Base-by-base conservation (phyloP, 2,888 invertebrate species). In the Platycheirus albimanus region DNA sequence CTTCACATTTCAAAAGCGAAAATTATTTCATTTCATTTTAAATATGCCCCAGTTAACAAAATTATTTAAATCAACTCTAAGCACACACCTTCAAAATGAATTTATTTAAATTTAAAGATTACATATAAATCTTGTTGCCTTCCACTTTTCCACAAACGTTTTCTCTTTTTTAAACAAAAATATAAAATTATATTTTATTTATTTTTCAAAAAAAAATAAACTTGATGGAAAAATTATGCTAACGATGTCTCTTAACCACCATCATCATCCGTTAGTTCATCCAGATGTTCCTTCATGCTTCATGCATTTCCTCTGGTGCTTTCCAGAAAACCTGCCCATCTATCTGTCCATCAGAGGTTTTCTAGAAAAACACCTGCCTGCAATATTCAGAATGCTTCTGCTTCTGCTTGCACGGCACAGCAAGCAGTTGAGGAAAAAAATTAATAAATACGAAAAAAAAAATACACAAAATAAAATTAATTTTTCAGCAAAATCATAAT, bases 181-280 rank as follows among this genome's bases (percentile, higher is more conserved):
- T 5, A 64, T 33, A 56, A 56, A 61, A 58, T 33, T 17, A 30
- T 30, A 61, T 43, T 61, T 61, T 43, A 41, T 13, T 2, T 17
- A 56, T 70, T 74, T 72, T 56, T 38, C 52, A 30, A 30, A 41
- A 11, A 38, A 77, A 70, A 58, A 38, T n/a, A n/a, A n/a, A n/a
- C n/a, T 33, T 83, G 83, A 85, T 70, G 72, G 80, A 63, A 78
- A 80, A 84, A 85, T 84, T 80, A 85, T 85, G 85, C 85, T 85
- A 85, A 85, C 85, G 85, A 85, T 74, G 74, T 80, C 84, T 71
- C 67, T 51, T 63, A 72, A 58, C 83, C 78, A 78, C 69, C 83
- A 64, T 72, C 83, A 64, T 72, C 83, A 78, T 77, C 71, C 54
- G 64, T 66, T 17, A 66, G 77, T 61, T 61, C 71, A 71, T 69